Evolutionary conservation across 2,888 invertebrate genomes (phyloP).

Genomic region (Andrena fulva): DNA sequence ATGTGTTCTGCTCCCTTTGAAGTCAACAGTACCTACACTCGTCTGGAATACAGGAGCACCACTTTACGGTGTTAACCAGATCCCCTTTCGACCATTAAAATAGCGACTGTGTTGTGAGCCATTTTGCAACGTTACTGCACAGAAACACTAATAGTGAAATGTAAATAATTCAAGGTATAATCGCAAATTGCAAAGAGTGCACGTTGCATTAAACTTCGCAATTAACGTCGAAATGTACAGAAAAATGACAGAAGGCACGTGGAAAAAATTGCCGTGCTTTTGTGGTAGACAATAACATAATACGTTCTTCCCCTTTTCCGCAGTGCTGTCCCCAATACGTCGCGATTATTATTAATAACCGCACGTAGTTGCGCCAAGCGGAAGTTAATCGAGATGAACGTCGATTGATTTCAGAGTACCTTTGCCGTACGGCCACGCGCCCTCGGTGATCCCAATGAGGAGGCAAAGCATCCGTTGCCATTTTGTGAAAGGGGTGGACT

Average conservation of each 20-base stretch:
- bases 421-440: conserved; percentile 83
- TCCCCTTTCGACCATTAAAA: neutral
- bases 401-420: conserved; percentile 77
- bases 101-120: neutral
- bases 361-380: neutral
- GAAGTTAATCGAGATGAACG: conserved; percentile 1
- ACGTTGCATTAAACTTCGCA: too few relatives aligned
- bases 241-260: neutral
- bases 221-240: neutral
- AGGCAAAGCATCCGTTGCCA: conserved; percentile 90
- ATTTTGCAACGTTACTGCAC: conserved; percentile 1
- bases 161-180: neutral
- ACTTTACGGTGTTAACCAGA: neutral
- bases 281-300: neutral
- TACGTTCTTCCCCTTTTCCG: neutral
- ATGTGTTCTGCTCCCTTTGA: conserved; percentile 19
- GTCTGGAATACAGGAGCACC: neutral
- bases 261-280: neutral
- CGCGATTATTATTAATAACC: too few relatives aligned
- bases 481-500: conserved; percentile 94
- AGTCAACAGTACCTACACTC: conserved; percentile 25
- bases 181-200: too few relatives aligned
- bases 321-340: neutral
- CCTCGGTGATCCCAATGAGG: conserved; percentile 84
- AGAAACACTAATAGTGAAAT: neutral